Percentiles rank a stretch among this genome's conserved stretches.
These are phyloP conservation scores for Gryllus bimaculatus DNA, from an alignment of 1,140 invertebrate species.

Conservation along the genomic window DNA sequence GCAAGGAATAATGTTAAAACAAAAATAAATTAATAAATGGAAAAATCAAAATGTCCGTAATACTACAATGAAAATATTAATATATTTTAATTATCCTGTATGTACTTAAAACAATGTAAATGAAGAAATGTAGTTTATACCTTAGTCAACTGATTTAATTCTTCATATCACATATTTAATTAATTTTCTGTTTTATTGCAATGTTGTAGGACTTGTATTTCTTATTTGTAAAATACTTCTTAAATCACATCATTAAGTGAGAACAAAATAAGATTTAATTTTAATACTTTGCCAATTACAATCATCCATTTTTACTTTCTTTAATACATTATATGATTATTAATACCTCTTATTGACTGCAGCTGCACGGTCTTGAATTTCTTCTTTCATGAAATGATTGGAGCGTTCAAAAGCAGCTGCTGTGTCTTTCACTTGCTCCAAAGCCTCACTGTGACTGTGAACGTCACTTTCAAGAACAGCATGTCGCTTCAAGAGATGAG, in stretches of 20 bases:
- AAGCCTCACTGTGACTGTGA: slow-evolving; percentile 63
- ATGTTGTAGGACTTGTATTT: too few species aligned
- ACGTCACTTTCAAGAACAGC: slow-evolving; percentile 74
- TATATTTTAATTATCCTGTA: too few species aligned
- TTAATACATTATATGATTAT: neutral
- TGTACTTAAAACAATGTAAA: too few species aligned
- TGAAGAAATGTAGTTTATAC: too few species aligned
- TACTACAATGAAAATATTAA: too few species aligned
- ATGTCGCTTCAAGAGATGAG: slow-evolving; percentile 76
- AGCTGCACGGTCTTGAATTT: slow-evolving; percentile 64
- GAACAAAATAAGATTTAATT: neutral
- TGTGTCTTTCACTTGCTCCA: slow-evolving; percentile 66
- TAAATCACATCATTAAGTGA: too few species aligned
- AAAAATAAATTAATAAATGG: neutral
- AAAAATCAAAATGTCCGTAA: neutral
- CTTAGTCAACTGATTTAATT: too few species aligned
- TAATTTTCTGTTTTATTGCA: too few species aligned
- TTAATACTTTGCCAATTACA: too few species aligned
- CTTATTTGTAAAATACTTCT: too few species aligned
- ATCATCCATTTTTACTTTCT: too few species aligned
- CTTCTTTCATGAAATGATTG: slow-evolving; percentile 75
- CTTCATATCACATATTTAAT: too few species aligned
- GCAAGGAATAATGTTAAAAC: neutral
- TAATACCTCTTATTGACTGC: slow-evolving; percentile 51
- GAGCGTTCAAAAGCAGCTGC: slow-evolving; percentile 61